Evolutionary conservation across 2,888 invertebrate genomes (phyloP), one percentile per base, ranked within the genome.

Genomic region (Orgyia antiqua): DNA sequence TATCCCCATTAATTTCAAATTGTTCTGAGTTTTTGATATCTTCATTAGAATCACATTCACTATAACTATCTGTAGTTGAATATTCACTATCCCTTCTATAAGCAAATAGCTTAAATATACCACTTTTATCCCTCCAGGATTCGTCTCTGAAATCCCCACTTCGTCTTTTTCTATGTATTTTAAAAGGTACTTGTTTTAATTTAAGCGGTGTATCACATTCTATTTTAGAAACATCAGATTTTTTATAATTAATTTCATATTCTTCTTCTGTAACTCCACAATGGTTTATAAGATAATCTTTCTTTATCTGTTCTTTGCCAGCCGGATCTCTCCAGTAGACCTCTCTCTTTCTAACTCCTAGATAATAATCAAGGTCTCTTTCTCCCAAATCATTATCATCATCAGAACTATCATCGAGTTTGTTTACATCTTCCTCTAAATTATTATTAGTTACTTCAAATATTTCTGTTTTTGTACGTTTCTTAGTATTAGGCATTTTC

Each of bases 161-260:
- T 13, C 61, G 67, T 34, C 33, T 39, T 12, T 74, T 82, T 32
- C 54, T 77, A 29, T 83, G 74, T 18, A 86, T 82, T 50, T 79
- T 83, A 40, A 86, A 84, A 34, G 86, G 84, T 17, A 86, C 82
- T 63, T 84, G 86, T 42, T 77, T 84, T 3, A 79, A 42, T 47
- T 51, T 73, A 1, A 76, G 78, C 30, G 68, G 73, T 4, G 51
- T 40, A 1, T 57, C 52, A 28, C 58, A 57, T 10, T 65, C 58
- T 1, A 52, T 49, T 49, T 69, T 73, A 0, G 64, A 54, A 2
- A 47, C 31, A 8, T 52, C 35, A 1, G 53, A 45, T 19, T 54
- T 78, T 35, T 71, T 77, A 29, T 68, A 69, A 13, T 58, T 57
- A 28, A 59, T 66, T 24, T 84, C 66, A 32, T 84, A 87, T 19